Conservation (phyloP, 2,888 invertebrate species). For the Prionchulus punctatus region DNA sequence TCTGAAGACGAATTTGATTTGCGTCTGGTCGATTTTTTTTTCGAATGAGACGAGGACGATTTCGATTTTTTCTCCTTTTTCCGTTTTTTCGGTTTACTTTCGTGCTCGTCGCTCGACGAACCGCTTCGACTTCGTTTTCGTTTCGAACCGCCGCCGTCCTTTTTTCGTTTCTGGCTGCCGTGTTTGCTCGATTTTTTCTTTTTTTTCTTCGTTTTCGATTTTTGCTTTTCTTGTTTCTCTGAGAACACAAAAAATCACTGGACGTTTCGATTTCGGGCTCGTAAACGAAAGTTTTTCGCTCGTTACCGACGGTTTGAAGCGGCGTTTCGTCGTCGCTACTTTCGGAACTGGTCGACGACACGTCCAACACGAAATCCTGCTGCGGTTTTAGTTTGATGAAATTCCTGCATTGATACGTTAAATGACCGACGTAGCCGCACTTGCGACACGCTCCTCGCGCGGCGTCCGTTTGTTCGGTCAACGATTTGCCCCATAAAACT, state of each 20-base stretch:
- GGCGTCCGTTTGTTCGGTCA: conserved; percentile 3
- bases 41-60: not conserved
- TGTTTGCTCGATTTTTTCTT: conserved; percentile 13
- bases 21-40: not conserved
- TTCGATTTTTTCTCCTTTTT: no score
- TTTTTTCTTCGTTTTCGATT: conserved; percentile 13
- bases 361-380: conserved; percentile 35
- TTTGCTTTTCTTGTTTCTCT: not conserved
- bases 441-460: conserved; percentile 21
- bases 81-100: no score
- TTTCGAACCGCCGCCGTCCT: no score
- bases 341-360: conserved; percentile 39
- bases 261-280: not conserved
- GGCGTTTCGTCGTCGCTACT: conserved; percentile 30
- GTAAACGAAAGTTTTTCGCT: no score
- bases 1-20: not conserved
- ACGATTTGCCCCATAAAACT: conserved; percentile 3
- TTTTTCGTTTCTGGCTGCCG: not conserved
- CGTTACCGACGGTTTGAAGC: conserved; percentile 8
- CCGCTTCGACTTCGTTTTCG: no score
- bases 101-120: no score
- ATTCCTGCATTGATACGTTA: conserved; percentile 39
- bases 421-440: conserved; percentile 35
- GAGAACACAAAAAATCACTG: not conserved
- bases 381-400: conserved; percentile 35